phyloP scores from a whole-genome alignment of 2,797 vertebrate genomes.

The Poecilia picta region DNA sequence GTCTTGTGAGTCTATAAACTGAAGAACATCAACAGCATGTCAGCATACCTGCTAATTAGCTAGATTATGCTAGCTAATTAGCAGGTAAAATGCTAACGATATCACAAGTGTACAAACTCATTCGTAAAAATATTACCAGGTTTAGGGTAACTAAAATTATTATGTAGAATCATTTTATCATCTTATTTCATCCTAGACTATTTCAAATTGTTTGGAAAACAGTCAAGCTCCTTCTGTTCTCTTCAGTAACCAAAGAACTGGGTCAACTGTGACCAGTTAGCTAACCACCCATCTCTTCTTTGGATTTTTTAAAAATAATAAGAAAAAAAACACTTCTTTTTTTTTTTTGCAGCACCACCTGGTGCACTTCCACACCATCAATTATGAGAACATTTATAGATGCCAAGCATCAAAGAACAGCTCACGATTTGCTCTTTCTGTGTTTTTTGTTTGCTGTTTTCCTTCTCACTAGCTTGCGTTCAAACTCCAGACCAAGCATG shows the following conservation, averaged over 20 bases:
- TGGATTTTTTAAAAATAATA: background rate
- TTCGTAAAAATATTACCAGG: background rate
- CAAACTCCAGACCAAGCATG: conserved; percentile 85
- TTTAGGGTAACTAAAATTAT: background rate
- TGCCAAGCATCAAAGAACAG: background rate
- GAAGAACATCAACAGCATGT: background rate
- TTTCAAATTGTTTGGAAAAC: background rate
- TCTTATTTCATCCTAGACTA: background rate
- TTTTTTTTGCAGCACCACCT: conserved; percentile 4
- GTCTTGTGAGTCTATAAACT: background rate
- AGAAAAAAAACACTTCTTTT: background rate
- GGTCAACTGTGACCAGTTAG: background rate
- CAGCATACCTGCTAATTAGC: too few relatives aligned
- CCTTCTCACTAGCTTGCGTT: conserved; percentile 82
- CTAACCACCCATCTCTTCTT: background rate
- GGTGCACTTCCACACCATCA: conserved; percentile 1
- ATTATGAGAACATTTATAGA: conserved; percentile 30
- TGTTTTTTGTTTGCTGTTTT: background rate
- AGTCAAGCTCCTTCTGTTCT: background rate
- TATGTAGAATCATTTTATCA: background rate
- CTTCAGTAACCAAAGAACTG: background rate
- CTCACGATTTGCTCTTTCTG: background rate
- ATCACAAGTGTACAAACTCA: background rate
- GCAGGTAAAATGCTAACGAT: background rate
- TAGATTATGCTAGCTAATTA: background rate